Conservation (phyloP, 2,797 vertebrate genomes). For the Catostomus latipinnis region DNA sequence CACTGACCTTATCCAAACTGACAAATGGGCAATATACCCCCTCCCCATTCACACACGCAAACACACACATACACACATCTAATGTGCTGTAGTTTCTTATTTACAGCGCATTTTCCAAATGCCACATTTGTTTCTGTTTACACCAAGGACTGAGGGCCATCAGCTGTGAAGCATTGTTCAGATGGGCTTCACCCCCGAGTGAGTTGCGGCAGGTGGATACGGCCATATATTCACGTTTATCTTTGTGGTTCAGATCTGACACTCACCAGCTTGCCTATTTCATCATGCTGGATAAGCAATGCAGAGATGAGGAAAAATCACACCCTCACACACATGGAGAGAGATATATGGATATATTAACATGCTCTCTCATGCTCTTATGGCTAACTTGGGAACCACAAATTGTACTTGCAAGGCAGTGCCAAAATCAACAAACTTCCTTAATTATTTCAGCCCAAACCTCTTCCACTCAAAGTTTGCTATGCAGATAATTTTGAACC, state of each 20-base stretch:
- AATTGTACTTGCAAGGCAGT: too few species aligned
- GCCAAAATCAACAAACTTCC: too few species aligned
- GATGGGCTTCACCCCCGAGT: conserved; percentile 29
- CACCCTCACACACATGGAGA: background rate
- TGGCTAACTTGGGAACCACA: too few species aligned
- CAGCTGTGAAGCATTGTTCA: conserved; percentile 46
- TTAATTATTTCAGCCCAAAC: too few species aligned
- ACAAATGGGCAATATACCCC: conserved; percentile 74
- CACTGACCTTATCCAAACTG: conserved; percentile 74
- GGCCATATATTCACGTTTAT: background rate
- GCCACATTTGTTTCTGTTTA: conserved; percentile 72
- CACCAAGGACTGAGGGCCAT: conserved; percentile 54
- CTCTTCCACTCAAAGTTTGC: too few species aligned
- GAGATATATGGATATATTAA: background rate
- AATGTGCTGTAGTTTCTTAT: conserved; percentile 66
- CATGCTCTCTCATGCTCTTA: background rate
- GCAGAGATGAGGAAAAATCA: background rate
- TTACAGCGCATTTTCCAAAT: conserved; percentile 72
- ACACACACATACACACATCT: conserved; percentile 52
- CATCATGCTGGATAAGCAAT: conserved; percentile 17
- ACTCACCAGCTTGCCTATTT: conserved; percentile 25
- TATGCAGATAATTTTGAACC: too few species aligned
- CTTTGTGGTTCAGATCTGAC: conserved; percentile 34
- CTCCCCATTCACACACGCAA: conserved; percentile 52
- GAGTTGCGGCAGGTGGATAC: conserved; percentile 1